Evolutionary conservation across 1,140 invertebrate species (phyloP).

Genomic region (Platyscapa corneri): DNA sequence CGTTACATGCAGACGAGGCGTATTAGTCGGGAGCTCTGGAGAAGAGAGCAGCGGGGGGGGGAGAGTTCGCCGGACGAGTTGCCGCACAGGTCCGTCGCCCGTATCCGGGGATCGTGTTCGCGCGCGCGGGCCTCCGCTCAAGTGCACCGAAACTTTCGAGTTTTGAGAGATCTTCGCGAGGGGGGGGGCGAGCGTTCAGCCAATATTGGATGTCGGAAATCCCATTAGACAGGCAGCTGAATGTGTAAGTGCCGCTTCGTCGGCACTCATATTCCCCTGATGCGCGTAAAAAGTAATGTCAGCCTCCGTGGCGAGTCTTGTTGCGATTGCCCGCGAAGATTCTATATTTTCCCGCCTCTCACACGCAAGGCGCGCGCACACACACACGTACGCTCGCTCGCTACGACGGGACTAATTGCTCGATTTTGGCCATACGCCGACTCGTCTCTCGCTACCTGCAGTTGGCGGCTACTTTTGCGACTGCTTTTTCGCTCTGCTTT

Average conservation of each 20-base stretch:
- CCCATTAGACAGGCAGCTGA: not conserved
- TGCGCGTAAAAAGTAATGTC: slow-evolving; percentile 12
- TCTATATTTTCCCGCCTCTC: not conserved
- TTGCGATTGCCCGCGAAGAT: not conserved
- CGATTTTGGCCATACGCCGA: slow-evolving; percentile 30
- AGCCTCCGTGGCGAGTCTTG: not conserved
- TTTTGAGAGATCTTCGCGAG: not conserved
- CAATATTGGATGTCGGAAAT: slow-evolving; percentile 24
- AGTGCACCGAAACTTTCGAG: not conserved
- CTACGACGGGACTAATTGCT: slow-evolving; percentile 13
- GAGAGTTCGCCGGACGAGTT: not conserved
- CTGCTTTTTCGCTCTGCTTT: not conserved
- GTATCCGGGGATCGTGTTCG: slow-evolving; percentile 13
- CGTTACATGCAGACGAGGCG: slow-evolving; percentile 8
- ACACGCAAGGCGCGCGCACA: not conserved
- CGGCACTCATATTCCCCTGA: not conserved
- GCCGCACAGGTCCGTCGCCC: not conserved
- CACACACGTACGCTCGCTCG: not conserved
- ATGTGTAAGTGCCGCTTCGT: not conserved
- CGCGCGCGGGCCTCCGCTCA: not conserved
- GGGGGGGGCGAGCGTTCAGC: slow-evolving; percentile 3
- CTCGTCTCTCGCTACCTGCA: slow-evolving; percentile 14
- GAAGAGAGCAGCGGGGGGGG: not conserved
- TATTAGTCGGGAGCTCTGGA: slow-evolving; percentile 30
- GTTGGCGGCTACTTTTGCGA: not conserved